phyloP scores from a whole-genome alignment of 2,888 invertebrate species.

The Craniophora ligustri region DNA sequence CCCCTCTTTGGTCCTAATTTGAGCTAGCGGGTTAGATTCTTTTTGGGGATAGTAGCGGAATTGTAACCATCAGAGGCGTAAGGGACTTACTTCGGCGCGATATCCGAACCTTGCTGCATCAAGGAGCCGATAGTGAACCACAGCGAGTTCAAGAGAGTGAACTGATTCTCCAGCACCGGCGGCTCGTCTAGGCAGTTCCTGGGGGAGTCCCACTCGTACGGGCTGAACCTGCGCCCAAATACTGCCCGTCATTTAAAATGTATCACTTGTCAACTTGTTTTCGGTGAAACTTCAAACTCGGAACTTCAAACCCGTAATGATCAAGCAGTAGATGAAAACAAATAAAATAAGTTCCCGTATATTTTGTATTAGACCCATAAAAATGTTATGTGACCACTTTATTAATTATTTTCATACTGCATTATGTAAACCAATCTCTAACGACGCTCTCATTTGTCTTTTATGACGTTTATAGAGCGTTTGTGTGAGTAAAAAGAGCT shows the following conservation, averaged over 20 bases:
- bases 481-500: slow-evolving; percentile 34
- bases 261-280: slow-evolving; percentile 41
- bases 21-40: not conserved
- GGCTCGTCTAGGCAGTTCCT: slow-evolving; percentile 95
- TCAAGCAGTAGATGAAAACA: no score
- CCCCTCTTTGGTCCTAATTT: slow-evolving; percentile 13
- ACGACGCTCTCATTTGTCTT: slow-evolving; percentile 1
- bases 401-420: not conserved
- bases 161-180: slow-evolving; percentile 96
- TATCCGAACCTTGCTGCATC: slow-evolving; percentile 97
- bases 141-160: slow-evolving; percentile 96
- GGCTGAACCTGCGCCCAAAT: slow-evolving; percentile 93
- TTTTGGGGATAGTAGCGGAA: slow-evolving; percentile 56
- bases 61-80: slow-evolving; percentile 71
- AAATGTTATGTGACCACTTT: not conserved
- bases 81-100: slow-evolving; percentile 95
- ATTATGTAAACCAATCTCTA: not conserved
- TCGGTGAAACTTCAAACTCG: slow-evolving; percentile 35
- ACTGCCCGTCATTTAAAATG: slow-evolving; percentile 69
- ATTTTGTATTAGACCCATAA: no score
- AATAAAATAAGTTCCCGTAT: no score
- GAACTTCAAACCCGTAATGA: no score
- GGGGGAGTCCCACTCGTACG: slow-evolving; percentile 98
- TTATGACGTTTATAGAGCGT: slow-evolving; percentile 29
- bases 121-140: slow-evolving; percentile 98